phyloP scores from a whole-genome alignment of 2,797 vertebrate genomes.

The Rousettus madagascariensis region DNA sequence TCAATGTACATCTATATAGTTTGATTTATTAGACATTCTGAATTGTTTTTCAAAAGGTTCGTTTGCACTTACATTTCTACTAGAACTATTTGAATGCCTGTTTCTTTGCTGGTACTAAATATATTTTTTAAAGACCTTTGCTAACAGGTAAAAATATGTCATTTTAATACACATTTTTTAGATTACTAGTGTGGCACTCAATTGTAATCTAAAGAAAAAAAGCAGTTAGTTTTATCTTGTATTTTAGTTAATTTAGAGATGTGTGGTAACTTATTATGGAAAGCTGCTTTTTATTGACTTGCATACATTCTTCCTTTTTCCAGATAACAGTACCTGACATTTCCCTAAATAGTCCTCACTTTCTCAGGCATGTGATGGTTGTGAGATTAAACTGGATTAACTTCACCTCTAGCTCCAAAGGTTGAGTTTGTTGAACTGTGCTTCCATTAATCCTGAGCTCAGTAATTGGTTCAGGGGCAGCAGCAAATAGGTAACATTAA shows the following conservation, averaged over 20 bases:
- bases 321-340: not conserved
- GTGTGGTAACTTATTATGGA: not conserved
- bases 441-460: not conserved
- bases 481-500: not conserved
- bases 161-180: not conserved
- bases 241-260: not conserved
- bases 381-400: not conserved
- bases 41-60: constrained; percentile 11
- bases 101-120: not conserved
- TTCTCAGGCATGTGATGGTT: not conserved
- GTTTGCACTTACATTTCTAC: not conserved
- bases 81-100: not conserved
- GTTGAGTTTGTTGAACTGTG: not conserved
- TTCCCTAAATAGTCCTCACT: not conserved
- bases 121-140: not conserved
- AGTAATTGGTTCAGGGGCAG: not conserved
- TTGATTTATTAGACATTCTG: not conserved
- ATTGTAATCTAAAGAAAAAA: constrained; percentile 10
- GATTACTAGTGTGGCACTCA: not conserved
- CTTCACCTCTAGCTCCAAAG: not conserved
- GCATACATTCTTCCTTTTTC: not conserved
- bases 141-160: not conserved
- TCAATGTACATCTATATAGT: not conserved
- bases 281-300: not conserved
- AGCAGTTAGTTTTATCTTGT: not conserved